phyloP scores from a whole-genome alignment of 2,113 vertebrate species.

The Alligator sinensis region DNA sequence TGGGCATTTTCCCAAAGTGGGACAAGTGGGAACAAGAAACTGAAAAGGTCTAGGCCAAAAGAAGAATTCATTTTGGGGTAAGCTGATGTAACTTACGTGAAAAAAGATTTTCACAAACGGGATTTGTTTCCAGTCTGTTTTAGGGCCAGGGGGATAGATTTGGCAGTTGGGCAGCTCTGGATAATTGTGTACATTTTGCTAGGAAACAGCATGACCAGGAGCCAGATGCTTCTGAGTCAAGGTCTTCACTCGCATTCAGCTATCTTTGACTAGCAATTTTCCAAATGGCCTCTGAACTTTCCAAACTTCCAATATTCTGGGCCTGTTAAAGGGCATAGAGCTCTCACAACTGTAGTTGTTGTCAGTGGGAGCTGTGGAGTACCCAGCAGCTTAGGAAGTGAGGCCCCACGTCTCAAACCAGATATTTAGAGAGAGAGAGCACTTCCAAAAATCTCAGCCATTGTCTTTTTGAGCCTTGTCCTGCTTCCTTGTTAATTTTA shows the following conservation, averaged over 20 bases:
- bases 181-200: background rate
- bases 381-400: background rate
- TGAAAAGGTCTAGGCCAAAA: conserved; percentile 95
- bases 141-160: background rate
- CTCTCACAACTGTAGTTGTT: background rate
- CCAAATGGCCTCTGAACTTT: background rate
- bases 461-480: background rate
- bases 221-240: background rate
- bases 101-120: background rate
- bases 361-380: background rate
- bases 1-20: conserved; percentile 88
- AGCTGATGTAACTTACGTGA: conserved; percentile 51
- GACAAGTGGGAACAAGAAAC: conserved; percentile 91
- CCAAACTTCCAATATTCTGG: background rate
- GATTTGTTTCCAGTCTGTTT: background rate
- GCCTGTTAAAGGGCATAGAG: background rate
- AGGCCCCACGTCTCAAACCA: background rate
- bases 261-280: background rate
- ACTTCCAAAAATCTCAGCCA: background rate
- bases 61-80: conserved; percentile 92
- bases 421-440: background rate
- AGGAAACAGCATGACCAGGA: background rate
- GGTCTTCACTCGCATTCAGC: background rate
- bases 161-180: background rate
- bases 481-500: background rate